A percentile compares a stretch with the other conserved stretches of the same genome.
phyloP scores from a whole-genome alignment of 2,797 vertebrate genomes.

The Astyanax mexicanus region DNA sequence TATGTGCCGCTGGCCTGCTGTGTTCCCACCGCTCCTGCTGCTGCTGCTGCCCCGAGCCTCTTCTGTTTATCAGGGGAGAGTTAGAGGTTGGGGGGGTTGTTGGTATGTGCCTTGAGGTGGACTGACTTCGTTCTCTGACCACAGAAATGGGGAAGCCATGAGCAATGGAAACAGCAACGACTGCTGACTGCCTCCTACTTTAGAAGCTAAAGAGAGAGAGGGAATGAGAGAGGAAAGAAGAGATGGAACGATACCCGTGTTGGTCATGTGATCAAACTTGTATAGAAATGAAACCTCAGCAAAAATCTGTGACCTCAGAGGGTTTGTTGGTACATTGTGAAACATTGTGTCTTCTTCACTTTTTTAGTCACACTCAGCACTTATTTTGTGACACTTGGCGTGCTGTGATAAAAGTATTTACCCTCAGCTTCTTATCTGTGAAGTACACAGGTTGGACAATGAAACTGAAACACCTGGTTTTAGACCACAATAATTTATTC shows the following conservation, averaged over 20 bases:
- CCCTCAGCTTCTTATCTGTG: no score
- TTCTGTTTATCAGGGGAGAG: conserved; percentile 33
- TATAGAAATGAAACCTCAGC: conserved; percentile 59
- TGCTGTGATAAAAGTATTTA: no score
- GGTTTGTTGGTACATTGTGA: background rate
- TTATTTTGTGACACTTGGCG: no score
- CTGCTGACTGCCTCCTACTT: conserved; percentile 63
- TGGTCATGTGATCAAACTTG: conserved; percentile 23
- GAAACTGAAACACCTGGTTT: no score
- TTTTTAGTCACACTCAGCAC: background rate
- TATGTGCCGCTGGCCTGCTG: conserved; percentile 26
- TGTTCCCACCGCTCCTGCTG: conserved; percentile 8
- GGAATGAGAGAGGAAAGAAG: conserved; percentile 49
- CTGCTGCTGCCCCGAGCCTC: conserved; percentile 20
- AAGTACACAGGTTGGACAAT: no score
- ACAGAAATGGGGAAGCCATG: conserved; percentile 71
- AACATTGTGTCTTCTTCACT: background rate
- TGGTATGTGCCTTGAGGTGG: conserved; percentile 58
- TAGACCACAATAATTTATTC: no score
- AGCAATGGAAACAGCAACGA: conserved; percentile 78
- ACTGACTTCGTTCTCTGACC: conserved; percentile 55
- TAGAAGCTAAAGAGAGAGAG: conserved; percentile 55
- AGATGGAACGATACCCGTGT: background rate
- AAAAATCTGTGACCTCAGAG: conserved; percentile 29
- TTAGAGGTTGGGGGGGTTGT: conserved; percentile 43